Evolutionary conservation across 1,140 invertebrate genomes (phyloP).

Genomic region (Matsumurasca onukii): DNA sequence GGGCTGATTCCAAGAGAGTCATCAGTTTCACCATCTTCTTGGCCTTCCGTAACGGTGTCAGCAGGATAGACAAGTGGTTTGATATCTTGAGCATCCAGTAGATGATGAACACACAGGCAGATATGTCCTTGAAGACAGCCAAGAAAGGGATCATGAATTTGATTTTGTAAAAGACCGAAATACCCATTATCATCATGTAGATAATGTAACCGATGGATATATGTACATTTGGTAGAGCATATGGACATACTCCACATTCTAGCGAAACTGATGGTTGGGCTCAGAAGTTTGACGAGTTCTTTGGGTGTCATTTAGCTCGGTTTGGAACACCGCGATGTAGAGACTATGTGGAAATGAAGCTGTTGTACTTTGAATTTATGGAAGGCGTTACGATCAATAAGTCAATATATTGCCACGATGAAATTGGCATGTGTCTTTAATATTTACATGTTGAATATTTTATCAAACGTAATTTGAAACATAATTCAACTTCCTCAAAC

Average conservation of each 20-base stretch:
- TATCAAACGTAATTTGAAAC: too few relatives aligned
- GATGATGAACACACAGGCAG: not conserved
- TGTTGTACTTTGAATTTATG: too few relatives aligned
- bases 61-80: not conserved
- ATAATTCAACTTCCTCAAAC: too few relatives aligned
- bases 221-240: not conserved
- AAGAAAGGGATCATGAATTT: too few relatives aligned
- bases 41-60: not conserved
- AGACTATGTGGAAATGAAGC: too few relatives aligned
- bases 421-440: too few relatives aligned
- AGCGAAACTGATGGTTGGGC: not conserved
- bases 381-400: too few relatives aligned
- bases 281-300: too few relatives aligned
- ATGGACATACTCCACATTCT: not conserved
- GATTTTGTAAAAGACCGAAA: not conserved
- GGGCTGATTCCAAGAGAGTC: not conserved
- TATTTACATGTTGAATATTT: too few relatives aligned
- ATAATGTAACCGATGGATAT: not conserved
- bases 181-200: not conserved
- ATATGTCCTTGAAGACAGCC: conserved; percentile 2
- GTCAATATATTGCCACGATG: too few relatives aligned
- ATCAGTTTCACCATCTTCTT: not conserved
- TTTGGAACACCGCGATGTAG: too few relatives aligned
- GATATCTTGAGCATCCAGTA: not conserved
- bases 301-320: too few relatives aligned